Conservation (phyloP, 2,797 vertebrate genomes). For the Protonibea diacanthus region DNA sequence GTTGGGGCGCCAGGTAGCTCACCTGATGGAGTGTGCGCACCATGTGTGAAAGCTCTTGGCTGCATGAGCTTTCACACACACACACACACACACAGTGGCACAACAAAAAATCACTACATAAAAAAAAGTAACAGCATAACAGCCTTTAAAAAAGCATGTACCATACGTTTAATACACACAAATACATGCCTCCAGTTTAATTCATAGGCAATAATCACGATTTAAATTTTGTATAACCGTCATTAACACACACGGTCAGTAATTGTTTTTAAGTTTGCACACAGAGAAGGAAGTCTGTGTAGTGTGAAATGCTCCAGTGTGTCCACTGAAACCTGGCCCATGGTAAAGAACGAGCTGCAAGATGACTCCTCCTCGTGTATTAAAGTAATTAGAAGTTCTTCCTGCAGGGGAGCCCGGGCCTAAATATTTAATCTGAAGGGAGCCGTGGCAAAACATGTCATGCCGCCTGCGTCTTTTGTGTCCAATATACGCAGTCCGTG, state of each 20-base stretch:
- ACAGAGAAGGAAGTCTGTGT: constrained; percentile 1
- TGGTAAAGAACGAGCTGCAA: constrained; percentile 67
- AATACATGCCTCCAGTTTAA: not conserved
- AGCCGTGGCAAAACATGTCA: constrained; percentile 80
- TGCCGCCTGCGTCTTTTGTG: constrained; percentile 74
- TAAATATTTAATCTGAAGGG: constrained; percentile 84
- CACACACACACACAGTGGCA: too few species aligned
- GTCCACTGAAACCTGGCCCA: constrained; percentile 58
- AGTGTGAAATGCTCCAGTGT: constrained; percentile 32
- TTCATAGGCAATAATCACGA: not conserved
- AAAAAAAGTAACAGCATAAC: too few species aligned
- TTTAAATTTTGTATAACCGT: not conserved
- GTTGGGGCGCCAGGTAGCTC: not conserved
- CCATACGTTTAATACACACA: not conserved
- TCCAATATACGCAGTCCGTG: constrained; percentile 30
- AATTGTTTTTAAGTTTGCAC: not conserved
- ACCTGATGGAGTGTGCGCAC: too few species aligned
- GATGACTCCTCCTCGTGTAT: constrained; percentile 71
- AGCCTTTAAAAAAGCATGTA: too few species aligned
- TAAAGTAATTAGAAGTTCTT: constrained; percentile 82
- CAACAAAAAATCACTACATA: too few species aligned
- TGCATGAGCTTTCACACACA: too few species aligned
- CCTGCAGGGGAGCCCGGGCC: constrained; percentile 65
- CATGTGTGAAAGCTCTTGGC: too few species aligned
- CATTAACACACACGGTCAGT: not conserved